These are phyloP conservation scores for Rousettus leschenaultii DNA, from an alignment of 2,113 vertebrate genomes.

Conservation along the genomic window DNA sequence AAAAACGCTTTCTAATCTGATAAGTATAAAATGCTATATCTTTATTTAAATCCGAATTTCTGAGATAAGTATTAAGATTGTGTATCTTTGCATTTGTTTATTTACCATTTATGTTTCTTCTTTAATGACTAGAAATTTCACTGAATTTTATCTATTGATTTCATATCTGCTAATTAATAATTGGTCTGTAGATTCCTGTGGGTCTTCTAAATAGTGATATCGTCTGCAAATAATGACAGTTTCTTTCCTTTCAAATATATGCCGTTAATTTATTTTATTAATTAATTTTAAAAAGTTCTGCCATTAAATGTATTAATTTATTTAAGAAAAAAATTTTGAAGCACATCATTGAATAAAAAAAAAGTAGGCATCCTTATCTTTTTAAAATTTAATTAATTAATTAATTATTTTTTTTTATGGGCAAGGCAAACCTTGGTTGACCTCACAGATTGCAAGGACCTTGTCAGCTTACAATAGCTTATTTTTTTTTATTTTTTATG, in stretches of 20 bases:
- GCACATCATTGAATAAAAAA: not conserved
- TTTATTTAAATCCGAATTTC: slow-evolving; percentile 11
- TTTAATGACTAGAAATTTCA: not conserved
- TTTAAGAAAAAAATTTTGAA: not conserved
- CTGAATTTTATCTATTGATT: not conserved
- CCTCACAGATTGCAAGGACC: no score
- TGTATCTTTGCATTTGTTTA: not conserved
- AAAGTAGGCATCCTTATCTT: not conserved
- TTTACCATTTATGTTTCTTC: not conserved
- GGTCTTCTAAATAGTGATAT: not conserved
- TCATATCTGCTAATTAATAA: not conserved
- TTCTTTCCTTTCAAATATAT: slow-evolving; percentile 27
- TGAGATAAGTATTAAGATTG: not conserved
- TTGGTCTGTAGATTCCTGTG: not conserved
- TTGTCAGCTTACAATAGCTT: no score
- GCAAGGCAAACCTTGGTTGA: no score
- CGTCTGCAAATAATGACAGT: not conserved
- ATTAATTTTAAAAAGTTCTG: not conserved
- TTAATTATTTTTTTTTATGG: no score
- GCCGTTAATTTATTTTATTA: not conserved
- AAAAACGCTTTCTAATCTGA: not conserved
- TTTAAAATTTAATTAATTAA: no score
- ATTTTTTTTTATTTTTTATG: no score
- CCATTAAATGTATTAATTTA: not conserved
- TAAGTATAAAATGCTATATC: not conserved